phyloP scores from a whole-genome alignment of 2,888 invertebrate genomes.

The Darwinula stevensoni region DNA sequence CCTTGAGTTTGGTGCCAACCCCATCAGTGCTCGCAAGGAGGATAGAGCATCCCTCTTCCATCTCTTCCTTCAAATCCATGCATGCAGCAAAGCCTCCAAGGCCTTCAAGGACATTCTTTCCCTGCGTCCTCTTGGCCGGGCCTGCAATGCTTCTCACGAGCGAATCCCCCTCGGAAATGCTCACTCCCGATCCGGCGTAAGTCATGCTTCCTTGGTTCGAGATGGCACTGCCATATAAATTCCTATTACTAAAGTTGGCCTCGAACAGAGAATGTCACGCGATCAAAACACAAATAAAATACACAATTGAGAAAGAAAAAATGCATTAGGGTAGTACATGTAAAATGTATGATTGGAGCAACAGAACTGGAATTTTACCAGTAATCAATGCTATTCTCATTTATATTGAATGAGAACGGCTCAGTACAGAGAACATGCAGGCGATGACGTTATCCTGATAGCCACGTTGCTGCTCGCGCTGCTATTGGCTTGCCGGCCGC shows the following conservation, averaged over 20 bases:
- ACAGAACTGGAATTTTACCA: too few species aligned
- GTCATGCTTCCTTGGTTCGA: not conserved
- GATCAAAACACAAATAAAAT: not conserved
- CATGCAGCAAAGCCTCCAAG: slow-evolving; percentile 82
- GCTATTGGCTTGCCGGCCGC: too few species aligned
- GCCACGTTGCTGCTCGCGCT: too few species aligned
- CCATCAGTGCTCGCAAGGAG: slow-evolving; percentile 85
- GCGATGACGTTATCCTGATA: too few species aligned
- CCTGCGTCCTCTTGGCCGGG: slow-evolving; percentile 39
- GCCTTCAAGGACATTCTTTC: slow-evolving; percentile 44
- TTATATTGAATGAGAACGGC: too few species aligned
- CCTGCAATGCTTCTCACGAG: slow-evolving; percentile 56
- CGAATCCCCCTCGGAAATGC: slow-evolving; percentile 67
- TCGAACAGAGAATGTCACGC: too few species aligned
- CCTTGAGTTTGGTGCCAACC: slow-evolving; percentile 85
- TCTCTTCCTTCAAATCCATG: slow-evolving; percentile 53
- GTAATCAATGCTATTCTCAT: too few species aligned
- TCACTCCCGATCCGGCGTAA: slow-evolving; percentile 35
- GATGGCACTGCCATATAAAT: not conserved
- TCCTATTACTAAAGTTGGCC: too few species aligned
- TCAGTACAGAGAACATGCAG: too few species aligned
- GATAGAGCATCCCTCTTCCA: slow-evolving; percentile 33
- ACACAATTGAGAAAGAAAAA: not conserved
- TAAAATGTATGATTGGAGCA: too few species aligned
- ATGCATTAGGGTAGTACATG: too few species aligned